Evolutionary conservation across 2,888 invertebrate genomes (phyloP).

Genomic region (Electrophaes corylata): DNA sequence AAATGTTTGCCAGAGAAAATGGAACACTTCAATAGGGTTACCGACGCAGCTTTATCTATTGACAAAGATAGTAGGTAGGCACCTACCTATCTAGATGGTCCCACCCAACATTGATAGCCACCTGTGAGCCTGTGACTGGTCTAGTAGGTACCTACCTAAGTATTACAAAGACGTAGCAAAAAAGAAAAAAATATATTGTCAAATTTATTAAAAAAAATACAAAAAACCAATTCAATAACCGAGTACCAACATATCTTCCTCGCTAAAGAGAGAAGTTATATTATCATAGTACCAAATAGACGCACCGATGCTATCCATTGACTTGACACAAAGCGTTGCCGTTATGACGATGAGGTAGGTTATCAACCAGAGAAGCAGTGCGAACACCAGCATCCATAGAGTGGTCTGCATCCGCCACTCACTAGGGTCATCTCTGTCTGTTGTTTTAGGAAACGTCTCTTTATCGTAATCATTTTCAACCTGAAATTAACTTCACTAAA

Average conservation of each 20-base stretch:
- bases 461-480: constrained; percentile 23
- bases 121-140: no score
- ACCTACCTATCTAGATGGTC: no score
- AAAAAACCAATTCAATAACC: constrained; percentile 20
- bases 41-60: no score
- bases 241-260: constrained; percentile 23
- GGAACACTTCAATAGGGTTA: no score
- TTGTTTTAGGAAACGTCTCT: constrained; percentile 7
- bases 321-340: constrained; percentile 46
- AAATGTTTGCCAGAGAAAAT: no score
- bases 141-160: background rate
- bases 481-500: constrained; percentile 9
- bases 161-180: background rate
- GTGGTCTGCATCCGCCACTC: constrained; percentile 47
- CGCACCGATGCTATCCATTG: constrained; percentile 28
- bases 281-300: constrained; percentile 21
- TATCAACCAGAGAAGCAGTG: constrained; percentile 54
- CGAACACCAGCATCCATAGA: constrained; percentile 52
- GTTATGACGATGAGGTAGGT: constrained; percentile 51
- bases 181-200: background rate
- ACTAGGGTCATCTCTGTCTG: background rate
- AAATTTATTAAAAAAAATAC: constrained; percentile 2
- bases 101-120: no score
- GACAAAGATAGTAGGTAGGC: no score
- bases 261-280: constrained; percentile 34